Evolutionary conservation across 1,140 invertebrate genomes (phyloP).

Genomic region (Pogonognathellus flavescens): DNA sequence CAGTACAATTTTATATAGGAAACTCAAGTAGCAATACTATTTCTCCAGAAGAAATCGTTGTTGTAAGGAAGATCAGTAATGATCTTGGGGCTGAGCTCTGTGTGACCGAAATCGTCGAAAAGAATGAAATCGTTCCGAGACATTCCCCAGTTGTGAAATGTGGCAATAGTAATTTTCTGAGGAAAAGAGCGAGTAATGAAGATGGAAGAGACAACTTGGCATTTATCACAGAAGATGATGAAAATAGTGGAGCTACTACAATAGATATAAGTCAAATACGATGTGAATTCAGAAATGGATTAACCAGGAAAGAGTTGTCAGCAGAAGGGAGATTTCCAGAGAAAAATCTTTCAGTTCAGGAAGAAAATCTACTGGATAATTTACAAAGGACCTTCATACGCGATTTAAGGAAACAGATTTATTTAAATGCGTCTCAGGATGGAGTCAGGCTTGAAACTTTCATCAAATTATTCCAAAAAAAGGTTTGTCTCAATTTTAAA

Average conservation of each 20-base stretch:
- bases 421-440: neutral
- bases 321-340: neutral
- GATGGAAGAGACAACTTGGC: conserved; percentile 37
- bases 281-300: neutral
- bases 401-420: conserved; percentile 28
- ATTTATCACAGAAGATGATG: conserved; percentile 22
- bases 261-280: neutral
- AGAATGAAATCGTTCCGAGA: neutral
- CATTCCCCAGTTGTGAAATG: neutral
- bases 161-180: neutral
- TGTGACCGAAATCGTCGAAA: neutral
- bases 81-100: neutral
- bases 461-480: conserved; percentile 39
- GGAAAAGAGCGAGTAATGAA: neutral
- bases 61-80: too few relatives aligned
- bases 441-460: conserved; percentile 34
- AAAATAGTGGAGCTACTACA: neutral
- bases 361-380: conserved; percentile 41
- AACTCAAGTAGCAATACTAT: too few relatives aligned
- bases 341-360: conserved; percentile 1
- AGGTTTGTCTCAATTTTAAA: conserved; percentile 9
- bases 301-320: neutral
- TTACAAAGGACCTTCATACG: conserved; percentile 9
- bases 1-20: too few relatives aligned
- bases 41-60: too few relatives aligned